A percentile compares a stretch with the other conserved stretches of the same genome.
These are phyloP conservation scores for Drosophila parvula DNA, from an alignment of 1,140 invertebrate genomes.

Conservation along the genomic window DNA sequence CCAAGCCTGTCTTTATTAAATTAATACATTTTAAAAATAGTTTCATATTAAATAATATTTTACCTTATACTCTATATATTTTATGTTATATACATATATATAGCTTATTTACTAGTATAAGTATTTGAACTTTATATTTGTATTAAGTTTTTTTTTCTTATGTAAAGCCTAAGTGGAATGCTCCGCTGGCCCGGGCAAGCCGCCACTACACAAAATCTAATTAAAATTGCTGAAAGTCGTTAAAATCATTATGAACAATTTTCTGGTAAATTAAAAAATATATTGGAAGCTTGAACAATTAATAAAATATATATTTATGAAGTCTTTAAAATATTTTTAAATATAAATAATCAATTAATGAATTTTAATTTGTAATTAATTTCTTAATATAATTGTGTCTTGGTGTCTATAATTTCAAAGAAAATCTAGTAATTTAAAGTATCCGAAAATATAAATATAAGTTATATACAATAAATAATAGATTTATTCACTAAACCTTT, in stretches of 20 bases:
- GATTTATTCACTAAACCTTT: no score
- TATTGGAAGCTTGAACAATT: not conserved
- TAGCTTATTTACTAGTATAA: not conserved
- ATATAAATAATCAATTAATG: no score
- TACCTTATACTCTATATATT: no score
- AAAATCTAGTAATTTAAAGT: not conserved
- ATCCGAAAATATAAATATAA: not conserved
- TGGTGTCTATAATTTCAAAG: no score
- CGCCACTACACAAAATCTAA: conserved; percentile 53
- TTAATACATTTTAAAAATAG: not conserved
- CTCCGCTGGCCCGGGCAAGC: conserved; percentile 13
- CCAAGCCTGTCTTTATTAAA: no score
- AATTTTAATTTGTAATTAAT: no score
- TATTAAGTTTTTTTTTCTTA: not conserved
- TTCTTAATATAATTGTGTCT: no score
- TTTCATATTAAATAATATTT: not conserved
- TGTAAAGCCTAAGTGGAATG: conserved; percentile 35
- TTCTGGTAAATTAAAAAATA: conserved; percentile 44
- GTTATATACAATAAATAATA: not conserved
- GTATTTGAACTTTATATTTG: not conserved
- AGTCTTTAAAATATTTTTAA: not conserved
- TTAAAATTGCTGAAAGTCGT: conserved; percentile 62
- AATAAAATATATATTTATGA: conserved; percentile 4
- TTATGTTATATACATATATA: no score
- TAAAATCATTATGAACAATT: conserved; percentile 56